Evolutionary conservation across 2,888 invertebrate genomes (phyloP).

Genomic region (Apodemia zela): DNA sequence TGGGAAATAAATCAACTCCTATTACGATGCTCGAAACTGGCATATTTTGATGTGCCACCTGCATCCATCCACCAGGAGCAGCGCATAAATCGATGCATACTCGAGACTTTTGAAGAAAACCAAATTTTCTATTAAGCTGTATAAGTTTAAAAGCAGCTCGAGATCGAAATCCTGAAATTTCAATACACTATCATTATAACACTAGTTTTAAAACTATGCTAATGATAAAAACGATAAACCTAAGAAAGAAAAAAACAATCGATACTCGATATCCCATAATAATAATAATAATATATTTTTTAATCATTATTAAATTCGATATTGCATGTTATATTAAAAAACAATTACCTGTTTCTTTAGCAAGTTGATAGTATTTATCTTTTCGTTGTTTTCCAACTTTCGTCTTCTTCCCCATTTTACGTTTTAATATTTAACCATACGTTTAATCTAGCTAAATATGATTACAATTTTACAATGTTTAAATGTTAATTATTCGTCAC

Average conservation of each 20-base stretch:
- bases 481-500: no score
- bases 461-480: slow-evolving; percentile 15
- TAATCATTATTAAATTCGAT: no score
- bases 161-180: slow-evolving; percentile 91
- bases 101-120: slow-evolving; percentile 96
- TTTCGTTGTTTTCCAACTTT: slow-evolving; percentile 99
- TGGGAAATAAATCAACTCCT: slow-evolving; percentile 97
- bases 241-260: not conserved
- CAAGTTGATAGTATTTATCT: slow-evolving; percentile 99
- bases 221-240: not conserved
- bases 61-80: slow-evolving; percentile 99
- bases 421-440: slow-evolving; percentile 1
- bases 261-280: not conserved
- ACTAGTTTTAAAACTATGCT: not conserved
- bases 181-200: not conserved
- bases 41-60: slow-evolving; percentile 98
- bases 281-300: no score
- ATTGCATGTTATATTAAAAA: no score
- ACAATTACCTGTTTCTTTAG: slow-evolving; percentile 98
- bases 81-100: slow-evolving; percentile 99
- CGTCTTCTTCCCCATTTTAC: slow-evolving; percentile 93
- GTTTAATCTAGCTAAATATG: not conserved
- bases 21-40: slow-evolving; percentile 96
- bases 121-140: slow-evolving; percentile 97
- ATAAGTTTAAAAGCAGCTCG: slow-evolving; percentile 99